Conservation (phyloP, 2,888 invertebrate genomes). For the Micropterix aruncella region DNA sequence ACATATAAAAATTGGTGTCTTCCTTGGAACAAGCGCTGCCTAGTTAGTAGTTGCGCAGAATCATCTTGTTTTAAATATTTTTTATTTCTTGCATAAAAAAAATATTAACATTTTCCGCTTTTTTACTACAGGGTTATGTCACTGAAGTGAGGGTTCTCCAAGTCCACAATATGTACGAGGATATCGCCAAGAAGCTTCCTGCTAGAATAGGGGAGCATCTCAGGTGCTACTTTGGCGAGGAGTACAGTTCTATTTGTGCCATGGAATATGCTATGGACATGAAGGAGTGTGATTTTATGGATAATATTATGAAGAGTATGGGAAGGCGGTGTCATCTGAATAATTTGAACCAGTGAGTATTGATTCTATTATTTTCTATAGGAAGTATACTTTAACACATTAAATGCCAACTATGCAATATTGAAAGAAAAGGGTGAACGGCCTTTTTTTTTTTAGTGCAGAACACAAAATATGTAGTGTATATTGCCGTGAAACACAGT, state of each 20-base stretch:
- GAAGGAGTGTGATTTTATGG: constrained; percentile 45
- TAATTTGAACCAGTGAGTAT: constrained; percentile 47
- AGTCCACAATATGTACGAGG: constrained; percentile 45
- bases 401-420: too few relatives aligned
- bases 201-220: constrained; percentile 42
- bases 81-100: too few relatives aligned
- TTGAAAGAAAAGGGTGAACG: not conserved
- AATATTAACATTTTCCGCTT: not conserved
- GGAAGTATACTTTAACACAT: too few relatives aligned
- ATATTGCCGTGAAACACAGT: too few relatives aligned
- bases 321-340: constrained; percentile 54
- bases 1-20: too few relatives aligned
- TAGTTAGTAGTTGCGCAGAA: too few relatives aligned
- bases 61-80: too few relatives aligned
- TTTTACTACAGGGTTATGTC: constrained; percentile 53
- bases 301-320: constrained; percentile 37
- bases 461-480: too few relatives aligned
- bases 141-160: constrained; percentile 48
- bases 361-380: too few relatives aligned
- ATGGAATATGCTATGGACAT: constrained; percentile 24
- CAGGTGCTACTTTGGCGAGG: constrained; percentile 59
- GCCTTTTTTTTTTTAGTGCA: not conserved
- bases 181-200: constrained; percentile 45
- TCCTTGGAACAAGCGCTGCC: too few relatives aligned
- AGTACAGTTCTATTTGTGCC: constrained; percentile 41